Base-by-base conservation (phyloP, 1,140 invertebrate species). In the Drosophila ficusphila region DNA sequence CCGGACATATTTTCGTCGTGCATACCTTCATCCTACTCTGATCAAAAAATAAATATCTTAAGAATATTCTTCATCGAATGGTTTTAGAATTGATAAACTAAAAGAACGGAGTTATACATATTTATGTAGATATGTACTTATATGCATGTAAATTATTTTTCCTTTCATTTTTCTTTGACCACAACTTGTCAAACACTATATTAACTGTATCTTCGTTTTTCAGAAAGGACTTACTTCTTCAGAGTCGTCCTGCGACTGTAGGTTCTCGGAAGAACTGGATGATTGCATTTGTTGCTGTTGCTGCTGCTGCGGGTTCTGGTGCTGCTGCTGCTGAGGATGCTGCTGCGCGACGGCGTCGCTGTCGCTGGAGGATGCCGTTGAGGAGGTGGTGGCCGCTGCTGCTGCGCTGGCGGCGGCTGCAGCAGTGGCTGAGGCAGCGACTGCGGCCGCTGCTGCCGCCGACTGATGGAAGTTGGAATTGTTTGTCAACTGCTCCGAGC, bases 201-300 rank as follows among this genome's bases (percentile, higher is more conserved):
- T 42, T 27, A 0, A 31, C 23, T 46, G 3, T 14, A 18, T 11
- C 34, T 49, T 8, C 2, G n/a, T 7, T 38, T 39, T 3, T 14
- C 18, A 3, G 19, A 11, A 12, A 14, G 44, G 16, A 85, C 88
- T 90, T 79, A 90, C 88, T 71, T 90, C 88, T 83, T 90, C 88
- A 49, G 81, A 90, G 79, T 90, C 88, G 82, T 90, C 88, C 78
- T 90, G 88, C 58, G 88, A 90, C 76, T 90, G 89, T 38, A 90
- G 75, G 89, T 89, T 90, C 82, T 90, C 89, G 69, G 89, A 90
- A 81, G 89, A 90, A 64, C 85, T 90, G 47, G 83, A 90, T 79
- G 89, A 90, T 89, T 90, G 85, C 70, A 90, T 61, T 79, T 89
- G 79, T 54, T 86, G 83, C 49, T 90, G 81, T 21, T 82, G 77